Evolutionary conservation across 2,797 vertebrate genomes (phyloP), one percentile per base, ranked within the genome.

Genomic region (Falco novaeseelandiae): DNA sequence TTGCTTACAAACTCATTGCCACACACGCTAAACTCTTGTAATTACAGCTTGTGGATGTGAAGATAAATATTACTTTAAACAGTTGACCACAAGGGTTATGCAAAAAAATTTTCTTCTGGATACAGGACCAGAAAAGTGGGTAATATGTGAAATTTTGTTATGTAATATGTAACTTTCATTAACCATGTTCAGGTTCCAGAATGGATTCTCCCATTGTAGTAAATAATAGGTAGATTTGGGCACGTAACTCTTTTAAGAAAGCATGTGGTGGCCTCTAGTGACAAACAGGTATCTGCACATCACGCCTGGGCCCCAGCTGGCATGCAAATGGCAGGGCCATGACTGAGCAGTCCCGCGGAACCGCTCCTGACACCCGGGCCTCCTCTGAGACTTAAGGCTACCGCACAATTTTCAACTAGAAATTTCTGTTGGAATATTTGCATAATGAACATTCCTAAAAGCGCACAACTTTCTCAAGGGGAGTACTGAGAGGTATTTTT

Each of bases 181-280:
- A 52, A 8, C 25, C 27, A 3, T 2, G 15, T 3, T 34, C 46
- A 7, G 34, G 40, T 1, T 27, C 36, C 40, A 30, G 57, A 76
- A 19, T 0, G 51, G 78, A 19, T 46, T n/a, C 30, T 44, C 29
- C 36, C 4, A 9, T 2, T 9, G 46, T 0, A 32, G 57, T 48
- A 27, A 55, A 34, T 1, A 13, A 7, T 1, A 12, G 1, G 4
- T 3, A 5, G 18, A 5, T 12, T 10, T 4, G 29, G 10, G 10
- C 48, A 6, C 1, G 3, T 10, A 38, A 8, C 71, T 78, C 73
- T 6, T 18, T 59, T 51, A 9, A 8, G 82, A 71, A 89, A 96
- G 93, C 11, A 14, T 26, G 51, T 82, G 96, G 95, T 86, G 96
- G 95, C 96, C 96, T 82, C 95, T 97, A 97, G 93, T 87, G 96